Conservation (phyloP, 1,140 invertebrate species). For the Drosophila parabipectinata region DNA sequence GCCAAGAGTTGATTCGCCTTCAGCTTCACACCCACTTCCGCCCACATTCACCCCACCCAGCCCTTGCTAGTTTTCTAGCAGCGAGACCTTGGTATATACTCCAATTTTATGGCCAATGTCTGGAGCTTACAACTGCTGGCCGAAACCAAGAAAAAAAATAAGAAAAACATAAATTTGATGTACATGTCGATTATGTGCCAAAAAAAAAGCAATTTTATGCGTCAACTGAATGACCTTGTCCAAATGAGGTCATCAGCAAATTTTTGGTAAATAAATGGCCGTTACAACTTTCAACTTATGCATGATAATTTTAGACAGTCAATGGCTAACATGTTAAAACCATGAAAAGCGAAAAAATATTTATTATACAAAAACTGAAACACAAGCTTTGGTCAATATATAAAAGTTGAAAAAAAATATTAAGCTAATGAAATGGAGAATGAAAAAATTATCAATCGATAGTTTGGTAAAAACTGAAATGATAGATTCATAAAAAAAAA, state of each 20-base stretch:
- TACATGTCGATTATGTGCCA: slow-evolving; percentile 77
- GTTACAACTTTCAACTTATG: background rate
- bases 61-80: slow-evolving; percentile 60
- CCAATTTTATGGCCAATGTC: slow-evolving; percentile 73
- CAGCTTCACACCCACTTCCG: slow-evolving; percentile 2
- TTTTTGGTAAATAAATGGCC: slow-evolving; percentile 14
- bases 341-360: slow-evolving; percentile 20
- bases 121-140: slow-evolving; percentile 48
- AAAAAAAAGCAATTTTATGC: slow-evolving; percentile 51
- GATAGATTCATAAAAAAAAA: background rate
- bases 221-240: slow-evolving; percentile 31
- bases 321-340: background rate
- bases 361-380: slow-evolving; percentile 42
- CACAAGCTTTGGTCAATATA: slow-evolving; percentile 27
- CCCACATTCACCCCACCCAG: background rate
- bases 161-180: slow-evolving; percentile 74
- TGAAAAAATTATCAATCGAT: background rate
- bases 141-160: slow-evolving; percentile 19
- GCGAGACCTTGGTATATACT: slow-evolving; percentile 32
- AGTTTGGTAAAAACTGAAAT: slow-evolving; percentile 11
- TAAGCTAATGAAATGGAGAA: slow-evolving; percentile 18
- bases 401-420: slow-evolving; percentile 24
- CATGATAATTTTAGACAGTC: background rate
- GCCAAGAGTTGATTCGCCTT: slow-evolving; percentile 51
- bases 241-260: slow-evolving; percentile 57